phyloP scores from a whole-genome alignment of 1,140 invertebrate species.

The Meteorus sp. region DNA sequence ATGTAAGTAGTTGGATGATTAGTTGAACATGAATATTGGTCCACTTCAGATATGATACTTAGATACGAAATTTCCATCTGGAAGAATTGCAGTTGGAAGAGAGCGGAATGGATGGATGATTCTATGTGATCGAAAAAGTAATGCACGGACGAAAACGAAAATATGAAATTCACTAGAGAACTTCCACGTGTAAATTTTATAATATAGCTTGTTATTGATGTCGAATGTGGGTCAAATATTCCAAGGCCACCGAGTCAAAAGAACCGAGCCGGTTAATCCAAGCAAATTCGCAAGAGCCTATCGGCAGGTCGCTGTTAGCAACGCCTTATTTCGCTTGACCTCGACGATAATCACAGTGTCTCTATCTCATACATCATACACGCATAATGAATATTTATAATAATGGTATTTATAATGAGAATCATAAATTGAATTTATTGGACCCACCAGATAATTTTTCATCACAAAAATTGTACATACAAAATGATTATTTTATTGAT shows the following conservation, averaged over 20 bases:
- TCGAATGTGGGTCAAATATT: slow-evolving; percentile 10
- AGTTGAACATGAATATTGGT: too few species aligned
- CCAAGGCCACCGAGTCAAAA: slow-evolving; percentile 8
- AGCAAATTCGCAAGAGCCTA: slow-evolving; percentile 13
- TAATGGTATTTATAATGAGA: not conserved
- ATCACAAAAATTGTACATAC: too few species aligned
- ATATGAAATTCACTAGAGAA: not conserved
- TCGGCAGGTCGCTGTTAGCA: slow-evolving; percentile 6
- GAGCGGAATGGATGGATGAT: too few species aligned
- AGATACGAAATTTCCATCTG: too few species aligned
- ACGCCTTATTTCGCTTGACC: slow-evolving; percentile 16
- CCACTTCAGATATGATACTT: too few species aligned
- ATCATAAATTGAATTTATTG: too few species aligned
- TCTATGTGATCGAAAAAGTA: too few species aligned
- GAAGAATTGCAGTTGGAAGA: too few species aligned
- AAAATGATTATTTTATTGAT: too few species aligned
- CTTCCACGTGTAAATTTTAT: not conserved
- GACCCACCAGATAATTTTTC: not conserved
- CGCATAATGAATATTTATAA: slow-evolving; percentile 2
- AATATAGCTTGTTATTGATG: slow-evolving; percentile 3
- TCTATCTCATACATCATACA: not conserved
- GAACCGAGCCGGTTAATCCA: slow-evolving; percentile 5
- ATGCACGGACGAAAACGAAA: too few species aligned
- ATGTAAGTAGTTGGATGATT: too few species aligned
- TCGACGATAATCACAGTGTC: slow-evolving; percentile 18